A percentile compares a stretch with the other conserved stretches of the same genome.
Conservation (phyloP, 1,140 invertebrate species). For the Drosophila jambulina region DNA sequence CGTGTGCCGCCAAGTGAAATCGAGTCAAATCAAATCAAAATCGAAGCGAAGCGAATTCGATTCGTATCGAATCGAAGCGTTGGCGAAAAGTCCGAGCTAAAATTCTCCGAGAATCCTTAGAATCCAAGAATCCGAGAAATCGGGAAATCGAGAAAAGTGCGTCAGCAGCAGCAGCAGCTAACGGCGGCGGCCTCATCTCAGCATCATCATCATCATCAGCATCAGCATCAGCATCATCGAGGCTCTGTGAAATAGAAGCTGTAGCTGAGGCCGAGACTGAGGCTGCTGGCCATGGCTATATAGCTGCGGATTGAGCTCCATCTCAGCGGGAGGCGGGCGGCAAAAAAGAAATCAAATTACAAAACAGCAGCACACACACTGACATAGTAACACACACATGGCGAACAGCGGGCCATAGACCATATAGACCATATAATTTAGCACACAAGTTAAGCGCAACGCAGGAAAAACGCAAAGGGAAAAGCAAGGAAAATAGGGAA, state of each 20-base stretch:
- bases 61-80: conserved; percentile 41
- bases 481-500: conserved; percentile 39
- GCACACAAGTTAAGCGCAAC: conserved; percentile 74
- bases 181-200: conserved; percentile 23
- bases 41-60: conserved; percentile 15
- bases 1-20: conserved; percentile 47
- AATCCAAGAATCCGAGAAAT: conserved; percentile 12
- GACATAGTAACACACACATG: conserved; percentile 45
- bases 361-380: conserved; percentile 67
- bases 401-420: conserved; percentile 36
- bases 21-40: conserved; percentile 29
- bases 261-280: conserved; percentile 10
- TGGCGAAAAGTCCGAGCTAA: conserved; percentile 34
- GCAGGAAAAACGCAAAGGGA: conserved; percentile 35
- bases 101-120: conserved; percentile 12
- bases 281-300: conserved; percentile 37
- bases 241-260: conserved; percentile 37
- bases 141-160: conserved; percentile 63
- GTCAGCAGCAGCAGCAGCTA: conserved; percentile 54
- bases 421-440: conserved; percentile 69
- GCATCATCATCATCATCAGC: conserved; percentile 20
- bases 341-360: conserved; percentile 84
- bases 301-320: conserved; percentile 33
- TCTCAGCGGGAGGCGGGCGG: conserved; percentile 71
- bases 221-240: conserved; percentile 8